Evolutionary conservation across 1,140 invertebrate species (phyloP), one percentile per base, ranked within the genome.

Genomic region (Saccostrea cuccullata): DNA sequence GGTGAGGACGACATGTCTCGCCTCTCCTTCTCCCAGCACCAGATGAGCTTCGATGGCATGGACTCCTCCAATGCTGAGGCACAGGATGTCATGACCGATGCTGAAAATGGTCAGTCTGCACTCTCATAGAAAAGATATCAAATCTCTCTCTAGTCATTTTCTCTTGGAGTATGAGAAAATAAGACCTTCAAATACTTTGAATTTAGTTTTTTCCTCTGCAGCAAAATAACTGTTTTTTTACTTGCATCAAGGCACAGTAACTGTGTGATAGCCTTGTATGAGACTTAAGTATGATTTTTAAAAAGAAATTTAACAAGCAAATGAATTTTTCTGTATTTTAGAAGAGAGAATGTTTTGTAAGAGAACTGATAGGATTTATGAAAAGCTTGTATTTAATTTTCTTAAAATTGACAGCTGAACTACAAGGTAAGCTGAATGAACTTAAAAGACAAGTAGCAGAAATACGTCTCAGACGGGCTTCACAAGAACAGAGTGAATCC

Each of bases 1-100:
- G 92, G 92, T 36, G 93, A 94, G 85, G 93, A 94, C 67, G 93
- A 94, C 5, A 87, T 89, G 12, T 92, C 92, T 26, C 87, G 91
- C 13, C 90, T 89, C 30, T 88, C 89, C 15, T 91, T 60, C 12
- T 90, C 87, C 47, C 90, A 85, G 13, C 86, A 84, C 30, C 89
- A 85, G 47, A 86, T 89, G 15, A 88, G 89, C 26, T 88, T 87
- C n/a, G 70, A 87, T 20, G 90, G 89, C 83, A 64, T 90, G 26
- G 90, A 89, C 23, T 84, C 64, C 15, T 82, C 89, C 84, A 84
- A 84, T 26, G 64, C 82, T 13, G 89, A 90, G 47, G 90, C 86
- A 40, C 88, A 89, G 86, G 90, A 90, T 60, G 40, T 20, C 6
- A 86, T 56, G 26, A 86, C 58, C 17, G 91, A 89, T 64, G 82